Conservation (phyloP, 2,797 vertebrate genomes). For the Sebastes cheni region DNA sequence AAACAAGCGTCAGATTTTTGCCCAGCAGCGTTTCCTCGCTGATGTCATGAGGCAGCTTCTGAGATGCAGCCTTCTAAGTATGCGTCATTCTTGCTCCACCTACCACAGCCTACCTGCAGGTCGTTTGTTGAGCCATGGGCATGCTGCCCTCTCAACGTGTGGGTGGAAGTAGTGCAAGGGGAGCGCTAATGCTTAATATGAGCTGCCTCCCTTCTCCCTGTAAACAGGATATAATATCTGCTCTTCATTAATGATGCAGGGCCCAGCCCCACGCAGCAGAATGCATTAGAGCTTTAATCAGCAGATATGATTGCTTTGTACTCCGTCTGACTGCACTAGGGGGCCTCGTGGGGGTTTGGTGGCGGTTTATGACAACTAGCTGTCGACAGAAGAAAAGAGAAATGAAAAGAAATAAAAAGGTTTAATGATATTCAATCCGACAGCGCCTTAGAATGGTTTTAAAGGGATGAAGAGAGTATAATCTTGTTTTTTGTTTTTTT, state of each 20-base stretch:
- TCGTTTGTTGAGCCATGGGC: slow-evolving; percentile 56
- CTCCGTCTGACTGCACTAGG: slow-evolving; percentile 79
- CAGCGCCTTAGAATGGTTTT: slow-evolving; percentile 55
- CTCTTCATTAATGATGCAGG: slow-evolving; percentile 84
- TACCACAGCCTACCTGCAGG: slow-evolving; percentile 40
- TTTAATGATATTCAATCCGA: slow-evolving; percentile 76
- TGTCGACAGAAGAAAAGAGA: slow-evolving; percentile 70
- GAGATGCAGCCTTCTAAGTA: slow-evolving; percentile 3
- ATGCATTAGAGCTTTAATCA: slow-evolving; percentile 89
- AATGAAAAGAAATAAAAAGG: slow-evolving; percentile 68
- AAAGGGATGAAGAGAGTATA: slow-evolving; percentile 47
- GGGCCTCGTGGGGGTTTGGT: slow-evolving; percentile 72
- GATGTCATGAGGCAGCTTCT: slow-evolving; percentile 28
- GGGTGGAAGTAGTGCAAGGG: slow-evolving; percentile 63
- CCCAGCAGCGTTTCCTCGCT: slow-evolving; percentile 10
- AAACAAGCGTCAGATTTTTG: slow-evolving; percentile 18
- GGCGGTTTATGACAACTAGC: slow-evolving; percentile 76
- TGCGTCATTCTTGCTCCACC: slow-evolving; percentile 32
- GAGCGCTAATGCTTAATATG: slow-evolving; percentile 68
- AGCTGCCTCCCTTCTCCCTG: slow-evolving; percentile 70
- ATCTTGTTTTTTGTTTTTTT: slow-evolving; percentile 16
- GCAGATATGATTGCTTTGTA: slow-evolving; percentile 87
- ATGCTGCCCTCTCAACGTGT: slow-evolving; percentile 54
- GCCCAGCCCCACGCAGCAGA: slow-evolving; percentile 77
- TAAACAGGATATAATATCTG: slow-evolving; percentile 83